These are phyloP conservation scores for Xiphophorus hellerii DNA, from an alignment of 2,113 vertebrate genomes.

Conservation along the genomic window DNA sequence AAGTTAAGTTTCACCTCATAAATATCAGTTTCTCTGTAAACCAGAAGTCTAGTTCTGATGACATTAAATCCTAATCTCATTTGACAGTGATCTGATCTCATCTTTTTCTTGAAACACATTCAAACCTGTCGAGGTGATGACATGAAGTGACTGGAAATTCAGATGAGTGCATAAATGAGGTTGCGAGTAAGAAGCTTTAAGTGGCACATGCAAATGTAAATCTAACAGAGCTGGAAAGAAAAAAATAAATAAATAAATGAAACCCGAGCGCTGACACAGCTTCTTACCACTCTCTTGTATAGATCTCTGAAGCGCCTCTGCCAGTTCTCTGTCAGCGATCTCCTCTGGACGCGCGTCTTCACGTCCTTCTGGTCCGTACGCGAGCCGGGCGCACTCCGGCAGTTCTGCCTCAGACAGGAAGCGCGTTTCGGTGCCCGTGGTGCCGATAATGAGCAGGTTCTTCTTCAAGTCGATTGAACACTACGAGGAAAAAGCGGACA, in stretches of 20 bases:
- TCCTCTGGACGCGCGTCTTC: conserved; percentile 90
- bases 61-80: background rate
- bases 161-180: conserved; percentile 60
- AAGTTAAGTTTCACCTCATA: background rate
- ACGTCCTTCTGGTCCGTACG: conserved; percentile 87
- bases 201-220: conserved; percentile 71
- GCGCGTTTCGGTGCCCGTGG: conserved; percentile 92
- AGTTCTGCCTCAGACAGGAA: conserved; percentile 95
- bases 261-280: conserved; percentile 9
- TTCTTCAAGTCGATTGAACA: conserved; percentile 98
- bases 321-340: conserved; percentile 92
- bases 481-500: conserved; percentile 68
- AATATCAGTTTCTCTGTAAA: conserved; percentile 43
- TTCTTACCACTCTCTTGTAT: conserved; percentile 93
- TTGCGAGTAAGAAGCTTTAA: conserved; percentile 67
- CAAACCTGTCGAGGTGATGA: conserved; percentile 49
- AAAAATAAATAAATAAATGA: conserved; percentile 43
- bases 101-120: conserved; percentile 18
- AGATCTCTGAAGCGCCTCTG: conserved; percentile 95
- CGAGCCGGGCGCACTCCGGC: conserved; percentile 93
- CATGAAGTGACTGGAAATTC: conserved; percentile 48
- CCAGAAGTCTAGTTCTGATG: background rate
- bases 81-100: background rate
- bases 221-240: conserved; percentile 39
- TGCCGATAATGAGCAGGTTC: conserved; percentile 92